A percentile compares a stretch with the other conserved stretches of the same genome.
phyloP scores from a whole-genome alignment of 2,888 invertebrate species.

The Conchocele bisecta region DNA sequence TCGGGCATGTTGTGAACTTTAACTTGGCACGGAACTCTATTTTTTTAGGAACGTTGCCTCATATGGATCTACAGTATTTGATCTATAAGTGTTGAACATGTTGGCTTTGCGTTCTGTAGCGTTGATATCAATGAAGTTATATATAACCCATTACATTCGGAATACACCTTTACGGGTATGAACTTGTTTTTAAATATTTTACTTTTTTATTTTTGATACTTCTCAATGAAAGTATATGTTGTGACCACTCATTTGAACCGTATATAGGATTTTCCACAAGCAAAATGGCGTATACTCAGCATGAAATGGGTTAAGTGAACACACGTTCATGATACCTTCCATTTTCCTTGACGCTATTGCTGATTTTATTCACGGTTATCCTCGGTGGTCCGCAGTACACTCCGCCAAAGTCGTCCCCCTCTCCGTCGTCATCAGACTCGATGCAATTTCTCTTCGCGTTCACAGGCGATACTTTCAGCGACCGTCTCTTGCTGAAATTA shows the following conservation, averaged over 20 bases:
- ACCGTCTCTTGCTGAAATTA: neutral
- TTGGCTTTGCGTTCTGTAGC: no score
- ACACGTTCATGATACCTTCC: conserved; percentile 49
- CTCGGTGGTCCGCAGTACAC: conserved; percentile 71
- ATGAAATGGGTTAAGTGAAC: no score
- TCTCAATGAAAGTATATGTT: neutral
- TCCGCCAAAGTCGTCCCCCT: conserved; percentile 69
- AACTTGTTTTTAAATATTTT: neutral
- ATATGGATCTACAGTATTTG: no score
- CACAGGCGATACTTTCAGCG: neutral
- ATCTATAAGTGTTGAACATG: no score
- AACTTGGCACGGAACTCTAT: no score
- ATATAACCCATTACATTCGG: no score
- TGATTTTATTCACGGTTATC: neutral
- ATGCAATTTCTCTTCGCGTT: conserved; percentile 1
- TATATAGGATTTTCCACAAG: neutral
- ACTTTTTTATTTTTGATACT: neutral
- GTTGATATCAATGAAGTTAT: no score
- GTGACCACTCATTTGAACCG: neutral
- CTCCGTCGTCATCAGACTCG: conserved; percentile 55
- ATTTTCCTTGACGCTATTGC: conserved; percentile 27
- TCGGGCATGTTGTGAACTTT: no score
- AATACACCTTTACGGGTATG: neutral
- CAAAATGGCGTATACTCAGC: no score
- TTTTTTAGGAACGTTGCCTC: no score